A percentile compares a stretch with the other conserved stretches of the same genome.
These are phyloP conservation scores for Diorhabda sublineata DNA, from an alignment of 1,140 invertebrate genomes.

Conservation along the genomic window DNA sequence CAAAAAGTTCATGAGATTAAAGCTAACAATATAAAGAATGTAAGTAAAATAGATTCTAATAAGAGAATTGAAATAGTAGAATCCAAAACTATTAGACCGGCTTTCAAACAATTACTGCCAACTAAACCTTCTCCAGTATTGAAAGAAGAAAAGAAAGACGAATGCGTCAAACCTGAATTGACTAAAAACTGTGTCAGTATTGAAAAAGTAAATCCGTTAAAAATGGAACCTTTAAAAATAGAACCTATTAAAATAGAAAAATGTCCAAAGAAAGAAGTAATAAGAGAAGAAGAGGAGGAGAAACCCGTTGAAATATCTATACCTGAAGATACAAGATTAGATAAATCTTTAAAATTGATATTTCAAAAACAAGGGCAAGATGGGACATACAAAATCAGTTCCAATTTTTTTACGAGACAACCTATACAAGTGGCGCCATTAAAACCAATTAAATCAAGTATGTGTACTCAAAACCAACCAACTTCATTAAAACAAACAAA, in stretches of 20 bases:
- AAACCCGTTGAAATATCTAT: slow-evolving; percentile 14
- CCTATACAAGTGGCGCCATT: slow-evolving; percentile 32
- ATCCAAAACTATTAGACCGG: slow-evolving; percentile 25
- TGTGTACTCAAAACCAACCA: slow-evolving; percentile 4
- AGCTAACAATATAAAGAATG: slow-evolving; percentile 20
- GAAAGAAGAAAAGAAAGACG: slow-evolving; percentile 5
- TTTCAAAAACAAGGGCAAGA: slow-evolving; percentile 51
- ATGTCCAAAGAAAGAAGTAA: background rate
- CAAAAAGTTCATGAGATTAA: slow-evolving; percentile 48
- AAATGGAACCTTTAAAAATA: slow-evolving; percentile 5
- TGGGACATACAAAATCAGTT: slow-evolving; percentile 51
- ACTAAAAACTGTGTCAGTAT: slow-evolving; percentile 4
- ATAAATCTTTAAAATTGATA: slow-evolving; percentile 51
- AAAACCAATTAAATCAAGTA: slow-evolving; percentile 36
- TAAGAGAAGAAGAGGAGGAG: slow-evolving; percentile 11
- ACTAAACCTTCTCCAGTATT: background rate
- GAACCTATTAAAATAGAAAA: slow-evolving; percentile 16
- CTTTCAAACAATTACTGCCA: background rate
- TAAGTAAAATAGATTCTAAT: slow-evolving; percentile 19
- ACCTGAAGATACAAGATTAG: slow-evolving; percentile 16
- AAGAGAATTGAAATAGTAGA: slow-evolving; percentile 29
- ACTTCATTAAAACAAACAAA: slow-evolving; percentile 1
- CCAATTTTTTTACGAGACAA: slow-evolving; percentile 24
- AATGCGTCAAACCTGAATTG: slow-evolving; percentile 2
- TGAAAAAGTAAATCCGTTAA: background rate